Evolutionary conservation across 53 echinoderm and acorn worm genomes (phyloP), one percentile per base, ranked within the genome.

Genomic region (Hippasteria phrygiana): DNA sequence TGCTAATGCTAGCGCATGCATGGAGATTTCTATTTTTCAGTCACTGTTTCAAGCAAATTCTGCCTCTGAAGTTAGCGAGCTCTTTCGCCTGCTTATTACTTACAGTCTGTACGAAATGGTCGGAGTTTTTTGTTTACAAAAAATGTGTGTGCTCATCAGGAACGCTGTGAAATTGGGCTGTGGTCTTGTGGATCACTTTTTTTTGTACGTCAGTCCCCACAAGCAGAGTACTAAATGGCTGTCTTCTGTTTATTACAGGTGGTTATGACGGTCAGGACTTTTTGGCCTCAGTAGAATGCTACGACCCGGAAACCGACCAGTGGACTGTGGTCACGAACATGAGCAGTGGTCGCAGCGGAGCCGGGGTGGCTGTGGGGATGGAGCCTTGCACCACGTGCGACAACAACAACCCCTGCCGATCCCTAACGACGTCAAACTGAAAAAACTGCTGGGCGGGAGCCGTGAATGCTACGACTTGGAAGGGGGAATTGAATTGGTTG

Each of bases 261-360:
- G 98, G 98, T 47, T 98, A 98, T 53, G 98, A 98, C 74, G 98
- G 98, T 14, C 93, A 95, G 36, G 98, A 98, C 71, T 98, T 98
- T 74, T 76, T 98, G 22, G 71, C 91, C 3, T 90, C 95, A 5
- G 98, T 98, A 3, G 98, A 98, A 45, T 94, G 95, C 87, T 98
- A 92, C 77, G 95, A 98, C 69, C 94, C 98, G 0, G 83, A 92
- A 45, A 87, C 92, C 17, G 90, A 91, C 26, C 80, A 80, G 22
- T 98, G 98, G 95, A 75, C 89, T 28, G 55, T 92, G 4, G 88
- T 91, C 16, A 95, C 98, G 2, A 95, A 92, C 75, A 98, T 95
- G 98, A 96, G 95, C 62, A 94, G 92, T 55, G 95, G 95, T n/a
- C 91, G 98, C 12, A 98, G 95, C 36, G 95, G 95, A 4, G 95